A percentile compares a stretch with the other conserved stretches of the same genome.
Conservation (phyloP, 2,888 invertebrate species). For the Anoplius nigerrimus region DNA sequence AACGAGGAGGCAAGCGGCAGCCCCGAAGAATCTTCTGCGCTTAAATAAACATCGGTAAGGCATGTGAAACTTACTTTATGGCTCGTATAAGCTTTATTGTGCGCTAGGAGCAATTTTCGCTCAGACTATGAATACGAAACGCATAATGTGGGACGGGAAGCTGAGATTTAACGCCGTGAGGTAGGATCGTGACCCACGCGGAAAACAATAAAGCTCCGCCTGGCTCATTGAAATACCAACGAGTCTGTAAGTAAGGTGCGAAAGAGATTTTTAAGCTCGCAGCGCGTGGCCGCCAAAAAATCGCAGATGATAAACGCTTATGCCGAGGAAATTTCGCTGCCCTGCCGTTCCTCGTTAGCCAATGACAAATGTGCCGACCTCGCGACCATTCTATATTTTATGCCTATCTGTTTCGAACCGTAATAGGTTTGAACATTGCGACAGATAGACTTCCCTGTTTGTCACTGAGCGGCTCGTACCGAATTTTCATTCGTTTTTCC, state of each 20-base stretch:
- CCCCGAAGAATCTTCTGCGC: conserved; percentile 32
- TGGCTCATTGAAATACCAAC: conserved; percentile 58
- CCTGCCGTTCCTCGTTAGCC: no score
- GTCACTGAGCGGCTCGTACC: no score
- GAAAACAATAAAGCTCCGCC: conserved; percentile 55
- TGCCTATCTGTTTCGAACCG: no score
- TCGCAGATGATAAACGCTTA: no score
- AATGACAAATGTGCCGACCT: no score
- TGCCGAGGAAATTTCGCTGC: no score
- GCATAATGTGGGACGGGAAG: conserved; percentile 53
- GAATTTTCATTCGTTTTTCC: no score
- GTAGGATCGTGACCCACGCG: conserved; percentile 24
- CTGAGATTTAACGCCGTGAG: conserved; percentile 64
- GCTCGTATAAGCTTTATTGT: conserved; percentile 69
- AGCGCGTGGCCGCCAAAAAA: conserved; percentile 16
- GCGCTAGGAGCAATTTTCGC: conserved; percentile 69
- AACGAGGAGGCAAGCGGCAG: conserved; percentile 11
- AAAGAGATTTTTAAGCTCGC: conserved; percentile 11
- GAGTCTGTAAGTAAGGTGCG: conserved; percentile 25
- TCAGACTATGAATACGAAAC: conserved; percentile 72
- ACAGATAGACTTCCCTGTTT: no score
- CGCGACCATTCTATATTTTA: no score
- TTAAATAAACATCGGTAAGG: conserved; percentile 65
- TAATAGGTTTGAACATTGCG: no score
- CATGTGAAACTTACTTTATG: conserved; percentile 66